phyloP scores from a whole-genome alignment of 2,797 vertebrate species.

The Thripadectes ignobilis region DNA sequence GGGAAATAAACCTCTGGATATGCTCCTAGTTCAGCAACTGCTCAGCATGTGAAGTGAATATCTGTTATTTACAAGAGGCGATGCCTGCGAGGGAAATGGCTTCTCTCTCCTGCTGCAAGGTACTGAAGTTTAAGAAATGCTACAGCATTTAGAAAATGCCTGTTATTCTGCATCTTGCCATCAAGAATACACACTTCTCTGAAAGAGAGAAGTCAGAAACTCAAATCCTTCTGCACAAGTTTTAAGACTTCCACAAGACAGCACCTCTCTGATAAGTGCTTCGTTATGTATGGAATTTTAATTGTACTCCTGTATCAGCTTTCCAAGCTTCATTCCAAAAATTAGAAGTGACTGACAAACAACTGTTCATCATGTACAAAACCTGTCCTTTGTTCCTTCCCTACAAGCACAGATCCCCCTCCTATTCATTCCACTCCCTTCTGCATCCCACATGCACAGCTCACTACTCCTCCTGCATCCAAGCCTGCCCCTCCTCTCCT shows the following conservation, averaged over 20 bases:
- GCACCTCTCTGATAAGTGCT: not conserved
- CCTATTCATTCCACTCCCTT: not conserved
- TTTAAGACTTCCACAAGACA: not conserved
- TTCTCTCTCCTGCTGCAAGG: not conserved
- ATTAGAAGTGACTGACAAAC: not conserved
- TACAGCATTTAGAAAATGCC: not conserved
- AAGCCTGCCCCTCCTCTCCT: not conserved
- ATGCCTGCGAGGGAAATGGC: not conserved
- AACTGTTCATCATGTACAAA: not conserved
- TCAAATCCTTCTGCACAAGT: not conserved
- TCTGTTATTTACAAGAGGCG: not conserved
- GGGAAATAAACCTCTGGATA: constrained; percentile 44
- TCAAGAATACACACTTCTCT: not conserved
- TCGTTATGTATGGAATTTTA: not conserved
- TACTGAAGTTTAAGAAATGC: not conserved
- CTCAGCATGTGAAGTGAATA: not conserved
- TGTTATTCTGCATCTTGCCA: not conserved
- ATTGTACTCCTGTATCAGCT: not conserved
- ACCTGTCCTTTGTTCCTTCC: not conserved
- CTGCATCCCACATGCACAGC: fast-evolving
- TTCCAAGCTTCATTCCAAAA: not conserved
- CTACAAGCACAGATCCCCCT: not conserved
- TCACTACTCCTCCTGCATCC: not conserved
- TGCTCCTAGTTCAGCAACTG: not conserved
- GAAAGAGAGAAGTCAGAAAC: not conserved